Base-by-base conservation (phyloP, 1,140 invertebrate genomes). In the Megalopta genalis region DNA sequence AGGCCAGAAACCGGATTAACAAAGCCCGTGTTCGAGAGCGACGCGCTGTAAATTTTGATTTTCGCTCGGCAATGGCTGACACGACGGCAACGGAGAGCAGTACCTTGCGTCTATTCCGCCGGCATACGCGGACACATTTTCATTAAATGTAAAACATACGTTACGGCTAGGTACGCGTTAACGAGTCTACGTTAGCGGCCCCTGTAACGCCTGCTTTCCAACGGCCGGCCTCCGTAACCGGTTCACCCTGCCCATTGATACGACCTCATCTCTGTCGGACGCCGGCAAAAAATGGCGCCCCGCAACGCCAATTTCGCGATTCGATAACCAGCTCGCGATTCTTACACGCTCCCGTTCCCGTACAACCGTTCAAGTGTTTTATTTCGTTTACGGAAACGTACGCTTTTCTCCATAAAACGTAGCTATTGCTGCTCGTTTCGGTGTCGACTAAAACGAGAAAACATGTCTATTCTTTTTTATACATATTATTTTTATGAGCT, bases 141-240 rank as follows among this genome's bases (percentile, higher is more conserved):
- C 80, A 63, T 78, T 70, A 78, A 78, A 81, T 32, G 27, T 18
- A 64, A 72, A 78, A 72, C 62, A 63, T 32, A 78, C 60, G 66
- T 77, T 81, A 81, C 57, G 32, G 16, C n/a, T 39, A 37, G 62
- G 39, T 62, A 42, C 57, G 27, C 39, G 49, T 32, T 72, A 81
- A 81, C 73, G 66, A 59, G n/a, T 46, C 21, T 18, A 25, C 59
- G 52, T 73, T 62, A 70, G 37, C 57, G 21, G 9, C 18, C 42
- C 27, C 27, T 18, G 27, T 57, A 39, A 59, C 27, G 54, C 49
- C 49, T 52, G 42, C 23, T 69, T 59, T 60, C 52, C 46, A 62
- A 54, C 39, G 25, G 60, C 32, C 42, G 9, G 42, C 42, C 72
- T 52, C 37, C n/a, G 2, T 27, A 57, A 37, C 46, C 52, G 5